These are phyloP conservation scores for Hemitrygon akajei DNA, from an alignment of 2,797 vertebrate species.

Conservation along the genomic window DNA sequence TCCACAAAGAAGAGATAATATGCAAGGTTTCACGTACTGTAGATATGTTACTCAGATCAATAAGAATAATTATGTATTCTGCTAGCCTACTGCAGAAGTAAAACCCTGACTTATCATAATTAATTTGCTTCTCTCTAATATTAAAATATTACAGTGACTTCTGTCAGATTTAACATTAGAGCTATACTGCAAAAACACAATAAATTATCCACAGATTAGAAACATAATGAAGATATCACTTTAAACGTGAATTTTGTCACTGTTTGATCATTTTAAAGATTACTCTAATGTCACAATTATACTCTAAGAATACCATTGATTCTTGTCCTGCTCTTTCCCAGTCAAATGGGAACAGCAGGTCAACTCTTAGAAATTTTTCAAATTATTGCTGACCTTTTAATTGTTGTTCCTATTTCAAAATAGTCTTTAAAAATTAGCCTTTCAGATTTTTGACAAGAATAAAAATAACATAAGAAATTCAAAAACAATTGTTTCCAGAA, in stretches of 20 bases:
- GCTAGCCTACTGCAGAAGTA: background rate
- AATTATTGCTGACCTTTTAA: background rate
- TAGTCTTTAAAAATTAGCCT: too few species aligned
- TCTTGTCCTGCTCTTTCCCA: background rate
- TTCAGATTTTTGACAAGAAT: background rate
- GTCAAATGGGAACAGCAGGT: background rate
- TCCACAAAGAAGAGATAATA: background rate
- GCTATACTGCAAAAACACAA: background rate
- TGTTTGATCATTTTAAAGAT: background rate
- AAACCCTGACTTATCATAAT: background rate
- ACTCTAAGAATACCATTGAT: background rate
- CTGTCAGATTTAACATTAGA: background rate
- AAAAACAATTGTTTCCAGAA: background rate
- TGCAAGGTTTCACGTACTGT: background rate
- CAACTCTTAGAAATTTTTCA: background rate
- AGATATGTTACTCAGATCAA: background rate
- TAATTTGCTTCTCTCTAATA: background rate
- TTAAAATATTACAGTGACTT: background rate
- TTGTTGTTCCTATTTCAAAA: background rate
- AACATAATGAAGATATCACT: background rate
- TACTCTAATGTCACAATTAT: background rate
- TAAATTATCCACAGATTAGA: background rate
- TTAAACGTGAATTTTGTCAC: background rate
- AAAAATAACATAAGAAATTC: background rate
- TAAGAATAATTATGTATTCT: background rate